Evolutionary conservation across 2,113 vertebrate genomes (phyloP).

Genomic region (Atractosteus spatula): DNA sequence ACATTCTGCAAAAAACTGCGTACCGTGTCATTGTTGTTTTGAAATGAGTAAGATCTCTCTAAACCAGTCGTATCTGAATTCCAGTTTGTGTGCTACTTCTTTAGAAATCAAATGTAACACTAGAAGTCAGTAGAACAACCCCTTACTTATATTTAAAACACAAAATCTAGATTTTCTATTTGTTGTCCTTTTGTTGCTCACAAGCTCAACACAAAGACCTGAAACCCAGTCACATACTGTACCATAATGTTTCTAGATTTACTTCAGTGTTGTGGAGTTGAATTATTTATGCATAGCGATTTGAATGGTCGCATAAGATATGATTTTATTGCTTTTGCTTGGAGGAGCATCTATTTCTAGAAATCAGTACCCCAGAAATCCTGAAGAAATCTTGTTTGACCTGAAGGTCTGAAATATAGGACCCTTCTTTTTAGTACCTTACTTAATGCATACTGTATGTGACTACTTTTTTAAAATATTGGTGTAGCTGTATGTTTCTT

Average conservation of each 20-base stretch:
- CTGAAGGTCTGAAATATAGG: neutral
- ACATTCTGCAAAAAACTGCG: neutral
- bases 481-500: no score
- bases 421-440: neutral
- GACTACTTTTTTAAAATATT: no score
- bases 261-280: neutral
- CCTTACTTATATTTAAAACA: no score
- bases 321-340: constrained; percentile 3
- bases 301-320: neutral
- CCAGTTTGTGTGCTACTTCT: neutral
- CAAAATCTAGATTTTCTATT: no score
- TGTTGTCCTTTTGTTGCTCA: no score
- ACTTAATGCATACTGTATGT: no score
- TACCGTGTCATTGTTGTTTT: constrained; percentile 5
- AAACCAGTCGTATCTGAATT: neutral
- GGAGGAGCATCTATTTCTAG: no score
- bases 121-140: neutral
- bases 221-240: neutral
- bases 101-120: neutral
- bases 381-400: neutral
- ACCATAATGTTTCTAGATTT: neutral
- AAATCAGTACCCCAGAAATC: no score
- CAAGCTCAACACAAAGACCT: no score
- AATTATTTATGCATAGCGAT: neutral
- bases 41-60: constrained; percentile 7